These are phyloP conservation scores for Pristionchus exspectatus DNA, from an alignment of 2,888 invertebrate species.

Conservation along the genomic window DNA sequence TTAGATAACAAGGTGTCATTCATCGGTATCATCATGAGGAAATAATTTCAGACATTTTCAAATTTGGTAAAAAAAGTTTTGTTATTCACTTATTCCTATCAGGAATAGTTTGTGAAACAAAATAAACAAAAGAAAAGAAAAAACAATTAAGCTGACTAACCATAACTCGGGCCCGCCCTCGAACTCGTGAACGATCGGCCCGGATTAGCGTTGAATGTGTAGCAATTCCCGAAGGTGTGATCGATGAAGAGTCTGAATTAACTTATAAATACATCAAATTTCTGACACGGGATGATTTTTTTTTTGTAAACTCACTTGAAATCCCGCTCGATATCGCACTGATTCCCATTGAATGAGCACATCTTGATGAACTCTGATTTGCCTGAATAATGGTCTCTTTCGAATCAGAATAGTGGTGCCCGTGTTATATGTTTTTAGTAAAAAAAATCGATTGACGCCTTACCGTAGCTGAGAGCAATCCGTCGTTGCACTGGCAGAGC, in stretches of 20 bases:
- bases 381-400: too few relatives aligned
- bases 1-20: too few relatives aligned
- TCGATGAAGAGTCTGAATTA: conserved; percentile 72
- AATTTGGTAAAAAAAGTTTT: too few relatives aligned
- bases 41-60: too few relatives aligned
- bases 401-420: too few relatives aligned
- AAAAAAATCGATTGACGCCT: too few relatives aligned
- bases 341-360: conserved; percentile 77
- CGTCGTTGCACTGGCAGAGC: conserved; percentile 65
- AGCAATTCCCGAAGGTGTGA: conserved; percentile 77
- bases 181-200: conserved; percentile 65
- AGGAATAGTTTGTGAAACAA: too few relatives aligned
- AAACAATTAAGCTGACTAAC: conserved; percentile 57
- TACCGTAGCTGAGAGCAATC: conserved; percentile 67
- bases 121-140: too few relatives aligned
- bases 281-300: too few relatives aligned
- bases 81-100: too few relatives aligned
- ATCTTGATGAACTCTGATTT: conserved; percentile 70
- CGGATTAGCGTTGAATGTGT: conserved; percentile 74
- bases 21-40: background rate
- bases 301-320: conserved; percentile 61
- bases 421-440: too few relatives aligned
- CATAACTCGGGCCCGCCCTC: conserved; percentile 77
- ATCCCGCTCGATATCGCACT: conserved; percentile 75
- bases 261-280: background rate